A percentile compares a stretch with the other conserved stretches of the same genome.
Conservation (phyloP, 2,888 invertebrate genomes). For the Ectropis crepuscularia region DNA sequence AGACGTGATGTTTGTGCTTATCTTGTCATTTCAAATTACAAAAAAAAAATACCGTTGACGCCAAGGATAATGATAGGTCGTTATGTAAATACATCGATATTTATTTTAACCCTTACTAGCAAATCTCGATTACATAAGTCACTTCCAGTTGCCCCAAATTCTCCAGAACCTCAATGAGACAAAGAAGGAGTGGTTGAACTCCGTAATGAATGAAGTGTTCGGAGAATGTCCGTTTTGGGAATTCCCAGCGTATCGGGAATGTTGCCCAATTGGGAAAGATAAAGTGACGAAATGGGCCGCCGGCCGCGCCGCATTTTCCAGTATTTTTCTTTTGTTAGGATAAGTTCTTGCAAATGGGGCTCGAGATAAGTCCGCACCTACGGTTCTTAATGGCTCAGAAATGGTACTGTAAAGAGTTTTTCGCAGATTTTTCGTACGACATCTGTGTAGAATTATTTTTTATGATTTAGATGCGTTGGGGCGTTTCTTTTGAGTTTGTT, state of each 20-base stretch:
- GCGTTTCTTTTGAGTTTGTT: background rate
- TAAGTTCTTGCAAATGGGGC: slow-evolving; percentile 26
- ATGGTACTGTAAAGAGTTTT: slow-evolving; percentile 12
- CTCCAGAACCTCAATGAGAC: slow-evolving; percentile 47
- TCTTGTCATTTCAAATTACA: too few species aligned
- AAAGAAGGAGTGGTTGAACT: slow-evolving; percentile 51
- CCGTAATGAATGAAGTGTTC: slow-evolving; percentile 65
- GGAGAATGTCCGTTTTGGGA: slow-evolving; percentile 57
- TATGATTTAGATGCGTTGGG: background rate
- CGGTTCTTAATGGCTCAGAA: slow-evolving; percentile 15
- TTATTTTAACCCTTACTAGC: too few species aligned
- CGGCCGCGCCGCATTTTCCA: slow-evolving; percentile 51
- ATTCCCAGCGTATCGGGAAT: slow-evolving; percentile 53
- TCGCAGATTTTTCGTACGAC: background rate
- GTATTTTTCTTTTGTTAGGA: slow-evolving; percentile 57
- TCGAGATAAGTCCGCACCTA: slow-evolving; percentile 27
- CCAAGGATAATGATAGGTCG: too few species aligned
- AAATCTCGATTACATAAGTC: slow-evolving; percentile 11
- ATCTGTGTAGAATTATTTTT: background rate
- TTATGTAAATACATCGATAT: background rate
- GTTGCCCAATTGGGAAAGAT: slow-evolving; percentile 60
- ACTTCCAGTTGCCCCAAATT: slow-evolving; percentile 42
- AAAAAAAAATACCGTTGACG: too few species aligned
- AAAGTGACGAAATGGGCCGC: slow-evolving; percentile 60
- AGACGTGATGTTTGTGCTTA: background rate